phyloP scores from a whole-genome alignment of 2,797 vertebrate species.

The Trachops cirrhosus region DNA sequence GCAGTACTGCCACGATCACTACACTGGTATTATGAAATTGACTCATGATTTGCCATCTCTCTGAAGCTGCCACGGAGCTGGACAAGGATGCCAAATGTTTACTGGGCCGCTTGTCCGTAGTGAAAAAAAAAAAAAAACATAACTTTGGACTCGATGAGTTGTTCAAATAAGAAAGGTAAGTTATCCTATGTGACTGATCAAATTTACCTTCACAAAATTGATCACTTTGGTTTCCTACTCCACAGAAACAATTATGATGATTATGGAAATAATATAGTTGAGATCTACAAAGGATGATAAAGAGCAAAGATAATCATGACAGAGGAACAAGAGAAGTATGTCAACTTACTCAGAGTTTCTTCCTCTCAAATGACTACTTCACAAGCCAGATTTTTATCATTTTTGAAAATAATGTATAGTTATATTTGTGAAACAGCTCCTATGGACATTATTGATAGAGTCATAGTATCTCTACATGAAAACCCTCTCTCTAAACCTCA shows the following conservation, averaged over 20 bases:
- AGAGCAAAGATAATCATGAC: neutral
- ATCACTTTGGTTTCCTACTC: constrained; percentile 14
- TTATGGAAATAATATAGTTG: neutral
- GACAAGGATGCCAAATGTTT: neutral
- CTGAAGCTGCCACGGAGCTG: neutral
- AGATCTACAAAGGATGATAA: neutral
- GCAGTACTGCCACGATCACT: neutral
- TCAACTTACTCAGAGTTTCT: neutral
- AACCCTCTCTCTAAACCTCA: neutral
- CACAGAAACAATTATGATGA: neutral
- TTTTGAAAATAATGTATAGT: neutral
- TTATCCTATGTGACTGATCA: neutral
- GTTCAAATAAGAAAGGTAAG: constrained; percentile 25
- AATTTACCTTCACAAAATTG: constrained; percentile 45
- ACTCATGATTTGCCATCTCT: neutral
- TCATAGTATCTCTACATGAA: neutral
- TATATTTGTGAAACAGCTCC: neutral
- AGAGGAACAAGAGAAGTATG: neutral
- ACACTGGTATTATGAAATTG: neutral
- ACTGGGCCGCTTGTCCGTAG: neutral
- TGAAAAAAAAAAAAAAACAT: neutral
- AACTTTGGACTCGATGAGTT: neutral
- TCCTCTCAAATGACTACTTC: neutral
- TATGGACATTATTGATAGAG: neutral
- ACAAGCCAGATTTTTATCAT: neutral